Evolutionary conservation across 2,113 vertebrate genomes (phyloP).

Genomic region (Entelurus aequoreus): DNA sequence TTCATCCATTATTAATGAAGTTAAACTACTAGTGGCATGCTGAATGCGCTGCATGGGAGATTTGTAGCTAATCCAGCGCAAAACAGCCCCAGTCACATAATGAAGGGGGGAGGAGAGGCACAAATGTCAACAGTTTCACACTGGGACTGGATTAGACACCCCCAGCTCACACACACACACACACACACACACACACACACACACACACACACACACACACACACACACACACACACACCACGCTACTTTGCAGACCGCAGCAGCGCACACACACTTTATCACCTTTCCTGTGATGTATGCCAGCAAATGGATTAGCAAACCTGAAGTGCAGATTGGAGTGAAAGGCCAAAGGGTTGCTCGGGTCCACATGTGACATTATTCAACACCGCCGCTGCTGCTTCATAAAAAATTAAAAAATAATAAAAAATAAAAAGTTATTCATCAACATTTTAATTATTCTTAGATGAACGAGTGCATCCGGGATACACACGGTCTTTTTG

Average conservation of each 20-base stretch:
- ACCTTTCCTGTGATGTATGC: slow-evolving; percentile 53
- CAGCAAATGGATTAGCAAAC: slow-evolving; percentile 84
- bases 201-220: slow-evolving; percentile 9
- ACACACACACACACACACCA: slow-evolving; percentile 11
- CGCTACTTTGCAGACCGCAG: slow-evolving; percentile 9
- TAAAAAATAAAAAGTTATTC: slow-evolving; percentile 20
- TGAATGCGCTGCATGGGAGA: slow-evolving; percentile 98
- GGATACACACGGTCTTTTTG: slow-evolving; percentile 10
- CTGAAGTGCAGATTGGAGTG: slow-evolving; percentile 71
- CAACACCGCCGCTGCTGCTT: slow-evolving; percentile 8
- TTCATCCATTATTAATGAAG: slow-evolving; percentile 99
- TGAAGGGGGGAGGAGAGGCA: slow-evolving; percentile 95
- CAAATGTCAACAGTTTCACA: slow-evolving; percentile 99
- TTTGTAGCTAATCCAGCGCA: slow-evolving; percentile 99
- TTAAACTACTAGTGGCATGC: slow-evolving; percentile 99
- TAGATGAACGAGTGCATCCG: slow-evolving; percentile 16
- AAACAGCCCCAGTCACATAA: slow-evolving; percentile 99
- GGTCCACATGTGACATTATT: slow-evolving; percentile 31
- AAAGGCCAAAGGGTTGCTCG: slow-evolving; percentile 76
- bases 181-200: slow-evolving; percentile 10
- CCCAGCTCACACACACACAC: slow-evolving; percentile 65
- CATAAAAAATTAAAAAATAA: background rate
- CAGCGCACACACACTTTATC: slow-evolving; percentile 10
- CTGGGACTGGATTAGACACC: slow-evolving; percentile 98
- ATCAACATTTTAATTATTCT: slow-evolving; percentile 4